Percentiles rank a stretch among this genome's conserved stretches.
Evolutionary conservation across 2,797 vertebrate species (phyloP).

Genomic region (Phrynocephalus guinanensis): DNA sequence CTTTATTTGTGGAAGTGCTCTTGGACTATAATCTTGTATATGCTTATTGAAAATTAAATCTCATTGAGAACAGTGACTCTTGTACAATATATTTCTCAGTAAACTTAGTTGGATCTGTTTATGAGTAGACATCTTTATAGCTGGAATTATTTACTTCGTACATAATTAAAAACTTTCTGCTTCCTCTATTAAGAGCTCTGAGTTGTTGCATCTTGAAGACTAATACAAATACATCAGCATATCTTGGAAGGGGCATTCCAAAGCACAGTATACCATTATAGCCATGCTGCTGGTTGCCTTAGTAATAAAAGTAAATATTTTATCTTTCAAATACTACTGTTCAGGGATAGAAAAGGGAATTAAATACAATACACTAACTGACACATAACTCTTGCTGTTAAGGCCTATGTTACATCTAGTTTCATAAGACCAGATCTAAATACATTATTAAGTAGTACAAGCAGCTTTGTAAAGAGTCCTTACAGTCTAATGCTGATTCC

Average conservation of each 20-base stretch:
- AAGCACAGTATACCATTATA: not conserved
- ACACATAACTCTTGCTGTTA: not conserved
- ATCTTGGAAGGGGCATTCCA: not conserved
- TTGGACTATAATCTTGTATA: not conserved
- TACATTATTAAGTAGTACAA: not conserved
- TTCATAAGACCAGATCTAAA: not conserved
- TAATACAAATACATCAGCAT: not conserved
- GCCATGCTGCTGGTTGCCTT: not conserved
- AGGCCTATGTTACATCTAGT: not conserved
- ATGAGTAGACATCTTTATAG: not conserved
- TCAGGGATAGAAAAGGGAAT: not conserved
- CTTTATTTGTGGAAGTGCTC: not conserved
- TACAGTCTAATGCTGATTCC: not conserved
- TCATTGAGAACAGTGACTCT: not conserved
- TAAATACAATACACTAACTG: not conserved
- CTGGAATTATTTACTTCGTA: slow-evolving; percentile 18
- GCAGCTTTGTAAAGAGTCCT: not conserved
- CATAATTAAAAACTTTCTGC: slow-evolving; percentile 29
- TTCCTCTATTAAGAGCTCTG: slow-evolving; percentile 5
- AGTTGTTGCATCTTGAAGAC: not conserved
- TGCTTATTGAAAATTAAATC: not conserved
- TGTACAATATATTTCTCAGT: not conserved
- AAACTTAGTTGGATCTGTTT: not conserved
- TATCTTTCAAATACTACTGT: too few relatives aligned
- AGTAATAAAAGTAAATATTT: not conserved